phyloP scores from a whole-genome alignment of 2,113 vertebrate species.

The Oreocharis arfaki region DNA sequence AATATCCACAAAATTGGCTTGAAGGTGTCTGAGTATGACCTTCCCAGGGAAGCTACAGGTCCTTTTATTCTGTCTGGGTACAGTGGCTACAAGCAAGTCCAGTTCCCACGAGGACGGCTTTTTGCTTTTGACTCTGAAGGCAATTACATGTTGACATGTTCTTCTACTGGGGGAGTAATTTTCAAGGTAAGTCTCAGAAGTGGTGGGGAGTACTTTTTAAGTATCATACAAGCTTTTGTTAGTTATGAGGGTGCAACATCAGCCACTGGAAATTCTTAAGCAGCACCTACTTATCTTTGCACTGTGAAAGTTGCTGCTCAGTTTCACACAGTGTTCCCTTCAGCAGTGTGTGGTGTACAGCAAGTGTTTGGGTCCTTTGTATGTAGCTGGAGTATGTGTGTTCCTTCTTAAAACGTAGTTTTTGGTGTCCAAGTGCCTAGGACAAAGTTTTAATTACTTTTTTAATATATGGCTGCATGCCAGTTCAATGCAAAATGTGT shows the following conservation, averaged over 20 bases:
- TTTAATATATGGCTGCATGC: background rate
- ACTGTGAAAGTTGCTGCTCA: background rate
- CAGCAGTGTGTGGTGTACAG: background rate
- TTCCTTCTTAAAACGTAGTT: background rate
- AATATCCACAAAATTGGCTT: conserved; percentile 95
- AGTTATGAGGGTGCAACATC: background rate
- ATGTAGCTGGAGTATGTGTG: background rate
- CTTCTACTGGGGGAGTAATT: conserved; percentile 84
- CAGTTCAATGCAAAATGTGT: background rate
- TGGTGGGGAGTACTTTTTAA: background rate
- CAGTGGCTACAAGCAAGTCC: conserved; percentile 96
- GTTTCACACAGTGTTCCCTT: background rate
- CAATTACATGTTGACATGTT: conserved; percentile 91
- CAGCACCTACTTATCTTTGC: background rate
- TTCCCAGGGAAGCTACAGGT: conserved; percentile 88
- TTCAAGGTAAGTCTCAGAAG: conserved; percentile 77
- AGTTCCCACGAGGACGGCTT: conserved; percentile 88
- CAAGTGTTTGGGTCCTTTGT: background rate
- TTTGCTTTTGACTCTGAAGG: conserved; percentile 97
- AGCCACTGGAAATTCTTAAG: background rate
- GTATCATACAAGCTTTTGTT: background rate
- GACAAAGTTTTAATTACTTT: background rate
- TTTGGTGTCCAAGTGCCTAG: background rate
- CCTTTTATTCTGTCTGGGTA: conserved; percentile 94
- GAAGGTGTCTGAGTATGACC: conserved; percentile 84